A percentile compares a stretch with the other conserved stretches of the same genome.
These are phyloP conservation scores for Motacilla tschutschensis DNA, from an alignment of 2,113 vertebrate species.

Conservation along the genomic window DNA sequence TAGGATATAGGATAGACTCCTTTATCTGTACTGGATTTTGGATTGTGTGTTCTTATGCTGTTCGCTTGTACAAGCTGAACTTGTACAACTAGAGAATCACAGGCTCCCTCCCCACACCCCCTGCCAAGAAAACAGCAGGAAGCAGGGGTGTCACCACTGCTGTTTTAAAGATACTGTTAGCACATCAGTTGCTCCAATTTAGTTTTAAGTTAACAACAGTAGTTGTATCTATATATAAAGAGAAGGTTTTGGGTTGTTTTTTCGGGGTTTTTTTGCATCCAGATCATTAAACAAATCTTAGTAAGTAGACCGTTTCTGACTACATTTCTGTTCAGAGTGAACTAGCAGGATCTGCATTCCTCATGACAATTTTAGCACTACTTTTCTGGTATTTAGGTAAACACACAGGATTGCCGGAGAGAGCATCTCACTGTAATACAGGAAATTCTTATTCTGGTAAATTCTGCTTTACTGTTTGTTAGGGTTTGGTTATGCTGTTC, in stretches of 20 bases:
- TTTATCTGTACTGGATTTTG: not conserved
- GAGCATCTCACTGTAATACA: not conserved
- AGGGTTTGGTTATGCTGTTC: not conserved
- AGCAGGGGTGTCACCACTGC: not conserved
- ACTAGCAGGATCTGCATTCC: not conserved
- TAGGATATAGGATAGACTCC: too few relatives aligned
- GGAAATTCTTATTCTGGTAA: not conserved
- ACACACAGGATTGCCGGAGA: not conserved
- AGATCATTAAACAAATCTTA: not conserved
- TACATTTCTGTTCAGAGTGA: not conserved
- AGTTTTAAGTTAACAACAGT: not conserved
- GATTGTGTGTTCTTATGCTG: not conserved
- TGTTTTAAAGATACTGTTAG: not conserved
- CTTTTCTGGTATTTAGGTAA: not conserved
- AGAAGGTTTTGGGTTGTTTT: not conserved
- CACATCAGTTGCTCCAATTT: not conserved
- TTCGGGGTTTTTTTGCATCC: rapidly evolving
- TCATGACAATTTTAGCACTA: not conserved
- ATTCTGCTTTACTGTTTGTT: not conserved
- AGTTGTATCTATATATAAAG: not conserved
- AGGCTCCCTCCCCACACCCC: rapidly evolving
- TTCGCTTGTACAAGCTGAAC: not conserved
- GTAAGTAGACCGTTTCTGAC: not conserved
- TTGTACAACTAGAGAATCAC: not conserved
- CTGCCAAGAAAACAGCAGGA: not conserved